Base-by-base conservation (phyloP, 2,888 invertebrate genomes). In the Parnassius glacialis region DNA sequence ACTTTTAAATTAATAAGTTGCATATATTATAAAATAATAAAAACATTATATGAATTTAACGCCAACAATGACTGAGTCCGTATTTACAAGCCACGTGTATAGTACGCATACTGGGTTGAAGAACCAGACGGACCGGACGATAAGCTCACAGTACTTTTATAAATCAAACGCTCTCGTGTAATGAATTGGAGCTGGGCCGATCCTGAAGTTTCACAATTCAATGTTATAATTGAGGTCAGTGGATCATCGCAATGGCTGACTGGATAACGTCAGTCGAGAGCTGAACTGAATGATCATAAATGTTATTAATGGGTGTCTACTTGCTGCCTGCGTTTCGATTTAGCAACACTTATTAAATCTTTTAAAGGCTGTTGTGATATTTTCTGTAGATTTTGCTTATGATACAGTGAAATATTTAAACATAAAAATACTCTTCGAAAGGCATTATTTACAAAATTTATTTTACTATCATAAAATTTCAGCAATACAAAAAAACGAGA, bases 101-200 rank as follows among this genome's bases (percentile, higher is more conserved):
- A 69, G 70, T 73, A 68, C 69, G 64, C 68, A 69, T 71, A 67
- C 68, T 76, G 79, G 81, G 87, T 84, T 87, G 81, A 87, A 84
- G 84, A 85, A 83, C 84, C 85, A 74, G 68, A 62, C 71, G 67
- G 72, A 71, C 68, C 75, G 72, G 68, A 70, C 76, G 88, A 89
- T 90, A 89, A 86, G 81, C 75, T 73, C 72, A 75, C 76, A 73
- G 34, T 84, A 80, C 84, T 83, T 83, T 83, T 83, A 85, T 86
- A 86, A 86, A 87, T 85, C 85, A 87, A 48, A 56, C 61, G 62
- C 58, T 56, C 45, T 59, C 61, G 59, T 57, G 43, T 57, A 48
- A 52, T 34, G 59, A 64, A 66, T 66, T 65, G 59, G 65, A 62
- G 45, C 59, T 59, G 56, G 56, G 62, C 57, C 61, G 54, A 54